These are phyloP conservation scores for Xiphydria camelus DNA, from an alignment of 2,888 invertebrate genomes.

Conservation along the genomic window DNA sequence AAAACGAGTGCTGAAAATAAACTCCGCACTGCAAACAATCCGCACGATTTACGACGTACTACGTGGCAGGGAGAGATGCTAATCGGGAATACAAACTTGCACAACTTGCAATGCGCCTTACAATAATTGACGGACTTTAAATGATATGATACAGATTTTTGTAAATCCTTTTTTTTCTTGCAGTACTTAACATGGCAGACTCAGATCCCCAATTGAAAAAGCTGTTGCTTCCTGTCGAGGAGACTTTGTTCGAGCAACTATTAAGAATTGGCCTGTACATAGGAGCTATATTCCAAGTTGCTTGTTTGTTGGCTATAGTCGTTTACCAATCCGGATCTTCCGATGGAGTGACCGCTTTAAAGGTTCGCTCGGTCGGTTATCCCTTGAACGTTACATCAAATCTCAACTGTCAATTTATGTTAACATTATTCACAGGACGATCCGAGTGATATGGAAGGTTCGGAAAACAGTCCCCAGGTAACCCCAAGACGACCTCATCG, in stretches of 20 bases:
- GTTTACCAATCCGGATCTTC: slow-evolving; percentile 59
- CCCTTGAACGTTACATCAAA: slow-evolving; percentile 12
- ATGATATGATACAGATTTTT: too few relatives aligned
- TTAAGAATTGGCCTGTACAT: slow-evolving; percentile 71
- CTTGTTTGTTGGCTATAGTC: slow-evolving; percentile 81
- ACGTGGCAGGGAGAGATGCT: not conserved
- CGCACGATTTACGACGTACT: not conserved
- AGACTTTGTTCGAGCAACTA: slow-evolving; percentile 50
- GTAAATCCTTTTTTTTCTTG: too few relatives aligned
- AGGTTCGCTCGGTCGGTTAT: slow-evolving; percentile 34
- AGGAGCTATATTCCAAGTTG: slow-evolving; percentile 85
- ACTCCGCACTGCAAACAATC: slow-evolving; percentile 7
- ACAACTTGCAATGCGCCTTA: not conserved
- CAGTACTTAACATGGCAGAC: slow-evolving; percentile 54
- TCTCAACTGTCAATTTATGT: not conserved
- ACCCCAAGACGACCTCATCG: slow-evolving; percentile 68
- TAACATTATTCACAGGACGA: slow-evolving; percentile 62
- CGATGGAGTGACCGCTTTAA: slow-evolving; percentile 49
- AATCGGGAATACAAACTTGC: not conserved
- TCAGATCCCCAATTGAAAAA: slow-evolving; percentile 51
- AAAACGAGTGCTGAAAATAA: slow-evolving; percentile 16
- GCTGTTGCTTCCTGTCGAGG: slow-evolving; percentile 51
- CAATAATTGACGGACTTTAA: too few relatives aligned
- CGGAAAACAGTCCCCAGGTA: slow-evolving; percentile 74
- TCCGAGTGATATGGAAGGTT: slow-evolving; percentile 75